Evolutionary conservation across 2,113 vertebrate genomes (phyloP), one percentile per base, ranked within the genome.

Genomic region (Eulacestoma nigropectus): DNA sequence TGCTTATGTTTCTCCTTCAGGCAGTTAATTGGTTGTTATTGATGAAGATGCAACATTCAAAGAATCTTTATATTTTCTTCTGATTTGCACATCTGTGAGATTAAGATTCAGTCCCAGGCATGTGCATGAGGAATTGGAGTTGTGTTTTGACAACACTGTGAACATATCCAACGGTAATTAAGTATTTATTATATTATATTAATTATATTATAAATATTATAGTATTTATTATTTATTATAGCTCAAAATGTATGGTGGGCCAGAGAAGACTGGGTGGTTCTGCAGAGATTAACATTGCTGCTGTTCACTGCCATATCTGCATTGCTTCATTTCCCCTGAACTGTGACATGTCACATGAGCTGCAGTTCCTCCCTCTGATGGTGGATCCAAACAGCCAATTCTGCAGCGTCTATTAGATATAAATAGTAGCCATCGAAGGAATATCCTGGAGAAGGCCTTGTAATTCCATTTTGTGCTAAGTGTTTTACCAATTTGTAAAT

Each of bases 261-360:
- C 39, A 32, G 8, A 50, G 42, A 56, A 82, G 35, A 23, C 19
- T 37, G 57, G 23, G 13, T 22, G 25, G 50, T 7, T 94, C 29
- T 76, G 53, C 76, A 70, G 18, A 83, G 23, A 14, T 32, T 32
- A 7, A 29, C 23, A 18, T 13, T 55, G 42, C n/a, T 52, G 7
- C 39, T n/a, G 0, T 25, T 19, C 20, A 17, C 19, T 84, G 41
- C 29, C 14, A 10, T 5, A 5, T 25, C 52, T 68, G 13, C 9
- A 10, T 21, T n/a, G 16, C 37, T 72, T 62, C 9, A 26, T 37
- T 63, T 79, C n/a, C 44, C 14, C 17, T n/a, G 7, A 73, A n/a
- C 41, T 32, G 7, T 0, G 3, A 8, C 21, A 5, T 0, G 2
- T 63, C 55, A 21, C 44, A 16, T 0, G 21, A 70, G 37, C 47